Conservation (phyloP, 2,888 invertebrate species). For the Protophormia terraenovae region DNA sequence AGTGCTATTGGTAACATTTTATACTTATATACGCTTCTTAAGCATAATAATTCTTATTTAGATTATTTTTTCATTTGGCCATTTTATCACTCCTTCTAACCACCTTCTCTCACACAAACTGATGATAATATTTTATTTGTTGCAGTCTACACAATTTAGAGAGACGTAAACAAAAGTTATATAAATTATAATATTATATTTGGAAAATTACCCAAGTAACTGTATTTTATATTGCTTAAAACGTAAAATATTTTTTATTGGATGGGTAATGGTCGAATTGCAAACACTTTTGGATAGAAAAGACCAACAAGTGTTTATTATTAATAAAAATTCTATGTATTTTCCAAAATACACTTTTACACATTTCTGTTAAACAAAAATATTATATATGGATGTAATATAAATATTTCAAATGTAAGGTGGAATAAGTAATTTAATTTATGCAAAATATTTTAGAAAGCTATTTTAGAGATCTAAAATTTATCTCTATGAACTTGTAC, state of each 20-base stretch:
- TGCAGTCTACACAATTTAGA: neutral
- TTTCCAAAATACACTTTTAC: too few relatives aligned
- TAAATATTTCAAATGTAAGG: too few relatives aligned
- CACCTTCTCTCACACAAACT: neutral
- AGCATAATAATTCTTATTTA: constrained; percentile 30
- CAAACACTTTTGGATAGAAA: neutral
- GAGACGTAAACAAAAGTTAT: neutral
- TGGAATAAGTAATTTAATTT: too few relatives aligned
- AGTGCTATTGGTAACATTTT: neutral
- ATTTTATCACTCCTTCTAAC: neutral
- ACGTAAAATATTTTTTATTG: too few relatives aligned
- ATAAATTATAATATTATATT: constrained; percentile 28
- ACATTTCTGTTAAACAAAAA: too few relatives aligned
- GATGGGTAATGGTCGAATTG: neutral
- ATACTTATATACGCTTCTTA: constrained; percentile 24
- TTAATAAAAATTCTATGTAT: too few relatives aligned
- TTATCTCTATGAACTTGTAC: too few relatives aligned
- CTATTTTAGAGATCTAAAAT: too few relatives aligned
- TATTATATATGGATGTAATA: too few relatives aligned
- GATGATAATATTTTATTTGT: neutral
- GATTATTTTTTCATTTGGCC: neutral
- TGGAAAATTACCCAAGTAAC: constrained; percentile 6
- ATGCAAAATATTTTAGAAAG: too few relatives aligned
- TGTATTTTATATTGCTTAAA: too few relatives aligned
- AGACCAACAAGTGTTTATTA: neutral